Evolutionary conservation across 2,888 invertebrate species (phyloP).

Genomic region (Cinara cedri): DNA sequence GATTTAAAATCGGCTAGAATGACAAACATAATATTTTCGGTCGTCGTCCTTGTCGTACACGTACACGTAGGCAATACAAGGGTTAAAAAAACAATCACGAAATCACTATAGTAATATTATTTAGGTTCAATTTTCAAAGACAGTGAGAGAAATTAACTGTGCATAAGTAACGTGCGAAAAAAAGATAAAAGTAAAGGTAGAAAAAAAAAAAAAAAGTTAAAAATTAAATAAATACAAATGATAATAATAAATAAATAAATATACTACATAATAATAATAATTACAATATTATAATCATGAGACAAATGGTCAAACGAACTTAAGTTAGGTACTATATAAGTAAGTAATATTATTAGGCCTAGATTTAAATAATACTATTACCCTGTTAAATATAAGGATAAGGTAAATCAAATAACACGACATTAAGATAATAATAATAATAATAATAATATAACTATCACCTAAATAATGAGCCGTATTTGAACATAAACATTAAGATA

Average conservation of each 20-base stretch:
- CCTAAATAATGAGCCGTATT: slow-evolving; percentile 38
- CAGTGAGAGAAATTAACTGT: slow-evolving; percentile 45
- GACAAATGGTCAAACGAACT: slow-evolving; percentile 37
- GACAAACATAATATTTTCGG: neutral
- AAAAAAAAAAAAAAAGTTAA: slow-evolving; percentile 36
- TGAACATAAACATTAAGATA: too few relatives aligned
- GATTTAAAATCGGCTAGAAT: neutral
- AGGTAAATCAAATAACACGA: slow-evolving; percentile 40
- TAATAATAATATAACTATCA: neutral
- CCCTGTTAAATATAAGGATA: slow-evolving; percentile 56
- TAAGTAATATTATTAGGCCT: slow-evolving; percentile 40
- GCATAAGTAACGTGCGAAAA: slow-evolving; percentile 49
- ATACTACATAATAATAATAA: slow-evolving; percentile 20
- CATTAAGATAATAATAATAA: slow-evolving; percentile 27
- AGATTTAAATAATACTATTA: slow-evolving; percentile 54
- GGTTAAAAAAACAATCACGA: slow-evolving; percentile 20
- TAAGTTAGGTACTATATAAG: slow-evolving; percentile 40
- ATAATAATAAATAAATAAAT: neutral
- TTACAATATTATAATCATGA: slow-evolving; percentile 16
- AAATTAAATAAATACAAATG: neutral
- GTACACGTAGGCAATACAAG: neutral
- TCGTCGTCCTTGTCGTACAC: neutral
- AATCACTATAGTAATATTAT: slow-evolving; percentile 1
- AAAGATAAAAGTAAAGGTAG: slow-evolving; percentile 11
- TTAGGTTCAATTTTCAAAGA: slow-evolving; percentile 22